phyloP scores from a whole-genome alignment of 2,888 invertebrate species.

The Laothoe populi region DNA sequence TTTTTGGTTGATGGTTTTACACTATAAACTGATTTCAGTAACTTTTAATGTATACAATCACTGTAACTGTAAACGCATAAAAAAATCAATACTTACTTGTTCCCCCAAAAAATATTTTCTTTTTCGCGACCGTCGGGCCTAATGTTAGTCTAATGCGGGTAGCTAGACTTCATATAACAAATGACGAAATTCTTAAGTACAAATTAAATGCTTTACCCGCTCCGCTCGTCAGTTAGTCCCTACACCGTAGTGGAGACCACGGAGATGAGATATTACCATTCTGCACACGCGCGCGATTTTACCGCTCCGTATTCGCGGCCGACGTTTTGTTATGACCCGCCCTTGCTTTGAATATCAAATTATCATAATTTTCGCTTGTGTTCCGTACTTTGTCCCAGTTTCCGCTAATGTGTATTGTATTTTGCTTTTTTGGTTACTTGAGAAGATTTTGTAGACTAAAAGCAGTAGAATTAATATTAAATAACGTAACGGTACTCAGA shows the following conservation, averaged over 20 bases:
- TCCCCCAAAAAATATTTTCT: too few relatives aligned
- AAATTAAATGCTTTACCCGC: conserved; percentile 40
- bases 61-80: too few relatives aligned
- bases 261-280: conserved; percentile 66
- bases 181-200: too few relatives aligned
- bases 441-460: background rate
- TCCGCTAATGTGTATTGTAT: background rate
- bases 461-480: too few relatives aligned
- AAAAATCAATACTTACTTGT: too few relatives aligned
- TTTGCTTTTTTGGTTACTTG: background rate
- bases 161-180: too few relatives aligned
- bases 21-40: too few relatives aligned
- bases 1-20: too few relatives aligned
- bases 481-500: too few relatives aligned
- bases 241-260: conserved; percentile 41
- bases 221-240: conserved; percentile 39
- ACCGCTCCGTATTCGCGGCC: conserved; percentile 42
- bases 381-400: conserved; percentile 21
- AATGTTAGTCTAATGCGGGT: too few relatives aligned
- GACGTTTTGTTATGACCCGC: conserved; percentile 28
- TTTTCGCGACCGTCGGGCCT: too few relatives aligned
- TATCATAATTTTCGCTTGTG: conserved; percentile 22
- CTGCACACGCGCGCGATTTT: conserved; percentile 62
- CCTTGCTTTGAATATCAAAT: conserved; percentile 16
- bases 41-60: too few relatives aligned